Evolutionary conservation across 2,888 invertebrate species (phyloP).

Genomic region (Aleiodes alternator): DNA sequence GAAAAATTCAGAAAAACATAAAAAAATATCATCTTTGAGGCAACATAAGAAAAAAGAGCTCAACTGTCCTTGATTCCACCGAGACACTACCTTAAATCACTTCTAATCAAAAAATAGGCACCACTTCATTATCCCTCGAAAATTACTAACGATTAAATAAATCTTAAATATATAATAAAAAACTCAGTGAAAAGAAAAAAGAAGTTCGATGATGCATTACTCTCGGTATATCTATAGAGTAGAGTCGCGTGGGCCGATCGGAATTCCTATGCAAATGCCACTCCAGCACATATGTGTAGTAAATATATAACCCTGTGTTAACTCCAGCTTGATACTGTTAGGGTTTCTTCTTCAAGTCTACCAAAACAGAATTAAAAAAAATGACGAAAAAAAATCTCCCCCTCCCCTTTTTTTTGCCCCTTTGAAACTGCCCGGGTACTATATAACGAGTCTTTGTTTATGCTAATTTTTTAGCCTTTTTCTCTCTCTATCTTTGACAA

Average conservation of each 20-base stretch:
- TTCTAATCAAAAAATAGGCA: neutral
- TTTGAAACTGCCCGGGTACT: conserved; percentile 7
- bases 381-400: neutral
- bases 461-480: conserved; percentile 30
- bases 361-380: conserved; percentile 12
- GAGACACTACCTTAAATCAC: too few species aligned
- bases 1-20: too few species aligned
- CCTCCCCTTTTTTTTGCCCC: neutral
- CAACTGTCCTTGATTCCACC: too few species aligned
- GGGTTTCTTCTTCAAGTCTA: conserved; percentile 32
- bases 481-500: neutral
- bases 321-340: conserved; percentile 36
- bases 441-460: conserved; percentile 45
- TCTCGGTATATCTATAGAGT: conserved; percentile 33
- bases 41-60: too few species aligned
- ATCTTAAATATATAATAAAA: neutral
- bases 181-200: conserved; percentile 4
- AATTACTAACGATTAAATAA: neutral
- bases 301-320: conserved; percentile 28
- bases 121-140: neutral
- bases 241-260: conserved; percentile 42
- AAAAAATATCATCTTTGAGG: too few species aligned
- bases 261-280: conserved; percentile 49
- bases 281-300: conserved; percentile 33
- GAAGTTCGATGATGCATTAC: conserved; percentile 31